Percentiles rank a stretch among this genome's conserved stretches.
These are phyloP conservation scores for Drosophila arizonae DNA, from an alignment of 1,140 invertebrate genomes.

Conservation along the genomic window DNA sequence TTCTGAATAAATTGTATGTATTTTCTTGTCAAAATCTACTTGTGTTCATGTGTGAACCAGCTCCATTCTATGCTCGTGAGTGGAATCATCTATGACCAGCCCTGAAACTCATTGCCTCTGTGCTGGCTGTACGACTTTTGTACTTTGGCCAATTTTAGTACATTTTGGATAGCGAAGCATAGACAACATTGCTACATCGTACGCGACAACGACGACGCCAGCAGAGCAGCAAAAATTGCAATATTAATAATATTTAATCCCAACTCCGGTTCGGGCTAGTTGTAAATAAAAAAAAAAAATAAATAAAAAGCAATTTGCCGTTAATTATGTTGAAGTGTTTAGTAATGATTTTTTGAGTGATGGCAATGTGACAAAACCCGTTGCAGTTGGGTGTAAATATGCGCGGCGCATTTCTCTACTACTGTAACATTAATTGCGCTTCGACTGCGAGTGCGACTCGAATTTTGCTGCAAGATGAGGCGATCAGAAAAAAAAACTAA, in stretches of 20 bases:
- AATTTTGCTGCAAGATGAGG: constrained; percentile 53
- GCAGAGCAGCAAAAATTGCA: constrained; percentile 71
- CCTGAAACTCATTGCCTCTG: constrained; percentile 14
- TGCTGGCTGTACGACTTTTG: constrained; percentile 32
- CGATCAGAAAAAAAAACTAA: constrained; percentile 54
- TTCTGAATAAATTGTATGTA: too few species aligned
- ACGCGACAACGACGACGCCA: constrained; percentile 62
- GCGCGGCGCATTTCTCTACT: constrained; percentile 62
- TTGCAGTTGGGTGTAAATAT: constrained; percentile 42
- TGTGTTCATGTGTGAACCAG: neutral
- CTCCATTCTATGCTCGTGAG: neutral
- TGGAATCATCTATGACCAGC: constrained; percentile 1
- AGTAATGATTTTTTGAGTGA: constrained; percentile 2
- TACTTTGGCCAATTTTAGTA: constrained; percentile 23
- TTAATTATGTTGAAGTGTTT: constrained; percentile 18
- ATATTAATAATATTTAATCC: constrained; percentile 59
- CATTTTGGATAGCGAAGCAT: neutral
- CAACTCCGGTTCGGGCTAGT: constrained; percentile 15
- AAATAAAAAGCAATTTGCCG: constrained; percentile 9
- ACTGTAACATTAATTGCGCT: constrained; percentile 65
- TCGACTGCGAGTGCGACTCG: constrained; percentile 41
- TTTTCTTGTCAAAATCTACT: neutral
- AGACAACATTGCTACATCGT: constrained; percentile 46
- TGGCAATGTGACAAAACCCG: constrained; percentile 32
- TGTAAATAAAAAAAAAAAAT: constrained; percentile 1